These are phyloP conservation scores for Phacellophora camtschatica DNA, from an alignment of 30 jellyfish, hydroid and myxozoan species.

Conservation along the genomic window DNA sequence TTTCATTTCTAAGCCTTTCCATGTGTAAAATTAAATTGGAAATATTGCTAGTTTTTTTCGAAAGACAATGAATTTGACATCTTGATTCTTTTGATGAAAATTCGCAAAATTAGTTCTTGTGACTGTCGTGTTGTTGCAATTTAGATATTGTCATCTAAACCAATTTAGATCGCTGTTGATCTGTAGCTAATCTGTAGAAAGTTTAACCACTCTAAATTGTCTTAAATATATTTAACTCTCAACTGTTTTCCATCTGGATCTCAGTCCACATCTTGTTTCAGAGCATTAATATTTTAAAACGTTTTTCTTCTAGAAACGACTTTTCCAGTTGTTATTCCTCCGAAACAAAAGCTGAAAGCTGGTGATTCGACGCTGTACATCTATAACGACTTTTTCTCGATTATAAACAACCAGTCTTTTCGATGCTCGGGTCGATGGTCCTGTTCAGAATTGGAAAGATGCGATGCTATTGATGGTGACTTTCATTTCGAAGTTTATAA, in stretches of 20 bases:
- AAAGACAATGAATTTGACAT: no score
- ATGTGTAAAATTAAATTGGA: no score
- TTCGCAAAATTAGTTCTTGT: not conserved
- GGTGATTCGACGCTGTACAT: constrained; percentile 77
- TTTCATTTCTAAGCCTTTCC: no score
- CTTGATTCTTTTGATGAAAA: not conserved
- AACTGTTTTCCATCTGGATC: no score
- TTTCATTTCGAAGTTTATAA: constrained; percentile 39
- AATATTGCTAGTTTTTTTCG: no score
- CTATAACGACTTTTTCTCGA: constrained; percentile 66
- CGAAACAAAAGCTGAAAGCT: constrained; percentile 71
- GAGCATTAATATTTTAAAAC: not conserved
- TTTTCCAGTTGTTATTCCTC: constrained; percentile 67
- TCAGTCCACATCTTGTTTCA: not conserved
- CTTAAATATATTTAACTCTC: no score
- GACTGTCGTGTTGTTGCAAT: not conserved
- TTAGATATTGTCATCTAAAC: no score
- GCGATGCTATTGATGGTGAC: constrained; percentile 69
- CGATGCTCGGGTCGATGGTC: constrained; percentile 78
- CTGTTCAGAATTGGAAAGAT: constrained; percentile 48
- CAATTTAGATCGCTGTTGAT: no score
- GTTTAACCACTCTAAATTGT: no score
- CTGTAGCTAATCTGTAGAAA: no score
- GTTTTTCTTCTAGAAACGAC: constrained; percentile 56
- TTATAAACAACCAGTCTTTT: constrained; percentile 57